Evolutionary conservation across 2,888 invertebrate species (phyloP).

Genomic region (Synanthedon myopaeformis): DNA sequence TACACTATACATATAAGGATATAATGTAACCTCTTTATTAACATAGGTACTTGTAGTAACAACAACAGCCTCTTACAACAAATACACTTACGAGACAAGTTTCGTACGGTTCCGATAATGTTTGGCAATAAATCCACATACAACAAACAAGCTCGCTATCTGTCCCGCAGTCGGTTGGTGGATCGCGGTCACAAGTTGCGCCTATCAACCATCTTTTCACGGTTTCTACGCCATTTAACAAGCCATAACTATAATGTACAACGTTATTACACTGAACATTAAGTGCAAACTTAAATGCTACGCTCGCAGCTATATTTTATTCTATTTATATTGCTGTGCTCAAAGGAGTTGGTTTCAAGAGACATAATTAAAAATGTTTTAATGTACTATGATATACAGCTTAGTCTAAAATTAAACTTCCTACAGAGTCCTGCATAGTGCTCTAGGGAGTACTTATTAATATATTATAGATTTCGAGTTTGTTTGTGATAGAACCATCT

Average conservation of each 20-base stretch:
- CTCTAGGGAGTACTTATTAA: too few species aligned
- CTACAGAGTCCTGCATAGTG: too few species aligned
- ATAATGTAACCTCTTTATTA: too few species aligned
- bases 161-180: constrained; percentile 13
- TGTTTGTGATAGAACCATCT: too few species aligned
- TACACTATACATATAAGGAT: too few species aligned
- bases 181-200: constrained; percentile 25
- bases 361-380: too few species aligned
- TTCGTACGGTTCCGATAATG: constrained; percentile 24
- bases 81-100: not conserved
- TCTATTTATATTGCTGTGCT: not conserved
- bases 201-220: constrained; percentile 46
- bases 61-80: not conserved
- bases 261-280: constrained; percentile 28
- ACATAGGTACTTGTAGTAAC: not conserved
- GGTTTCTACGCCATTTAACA: constrained; percentile 54
- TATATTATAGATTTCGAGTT: too few species aligned
- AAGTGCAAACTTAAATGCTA: constrained; percentile 5
- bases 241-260: constrained; percentile 35
- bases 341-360: too few species aligned
- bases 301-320: not conserved
- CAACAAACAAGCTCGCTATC: constrained; percentile 43
- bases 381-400: too few species aligned
- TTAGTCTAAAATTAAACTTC: too few species aligned
- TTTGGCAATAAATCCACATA: constrained; percentile 38